phyloP scores from a whole-genome alignment of 2,113 vertebrate species.

The Grammomys dolichurus region DNA sequence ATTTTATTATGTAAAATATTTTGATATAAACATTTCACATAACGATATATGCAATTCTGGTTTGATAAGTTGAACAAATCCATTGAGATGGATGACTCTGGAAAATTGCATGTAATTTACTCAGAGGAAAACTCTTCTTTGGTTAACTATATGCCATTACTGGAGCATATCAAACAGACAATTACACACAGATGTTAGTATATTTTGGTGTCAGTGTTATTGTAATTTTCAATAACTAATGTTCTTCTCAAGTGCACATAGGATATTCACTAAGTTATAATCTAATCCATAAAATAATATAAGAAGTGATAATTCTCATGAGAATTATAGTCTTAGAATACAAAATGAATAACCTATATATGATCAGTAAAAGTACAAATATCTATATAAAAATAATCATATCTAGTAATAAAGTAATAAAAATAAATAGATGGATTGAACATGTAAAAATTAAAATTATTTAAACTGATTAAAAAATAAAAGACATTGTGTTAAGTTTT shows the following conservation, averaged over 20 bases:
- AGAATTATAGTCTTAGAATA: not conserved
- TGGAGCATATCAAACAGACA: not conserved
- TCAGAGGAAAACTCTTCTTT: not conserved
- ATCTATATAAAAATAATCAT: not conserved
- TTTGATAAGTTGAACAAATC: not conserved
- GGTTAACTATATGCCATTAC: not conserved
- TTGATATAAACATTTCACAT: not conserved
- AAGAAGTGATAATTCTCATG: not conserved
- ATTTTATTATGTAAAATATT: not conserved
- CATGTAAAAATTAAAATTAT: not conserved
- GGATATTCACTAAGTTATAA: not conserved
- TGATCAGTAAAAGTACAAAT: not conserved
- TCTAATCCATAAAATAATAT: not conserved
- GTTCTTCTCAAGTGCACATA: not conserved
- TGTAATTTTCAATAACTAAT: not conserved
- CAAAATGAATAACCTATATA: not conserved
- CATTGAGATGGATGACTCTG: not conserved
- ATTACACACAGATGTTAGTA: not conserved
- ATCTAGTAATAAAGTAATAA: not conserved
- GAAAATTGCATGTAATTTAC: not conserved
- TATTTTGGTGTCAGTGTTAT: not conserved
- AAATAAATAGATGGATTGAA: not conserved
- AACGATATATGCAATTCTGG: not conserved
- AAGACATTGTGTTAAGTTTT: not conserved
- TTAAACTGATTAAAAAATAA: not conserved